A percentile compares a stretch with the other conserved stretches of the same genome.
Evolutionary conservation across 2,113 vertebrate genomes (phyloP).

Genomic region (Planiliza haematocheilus): DNA sequence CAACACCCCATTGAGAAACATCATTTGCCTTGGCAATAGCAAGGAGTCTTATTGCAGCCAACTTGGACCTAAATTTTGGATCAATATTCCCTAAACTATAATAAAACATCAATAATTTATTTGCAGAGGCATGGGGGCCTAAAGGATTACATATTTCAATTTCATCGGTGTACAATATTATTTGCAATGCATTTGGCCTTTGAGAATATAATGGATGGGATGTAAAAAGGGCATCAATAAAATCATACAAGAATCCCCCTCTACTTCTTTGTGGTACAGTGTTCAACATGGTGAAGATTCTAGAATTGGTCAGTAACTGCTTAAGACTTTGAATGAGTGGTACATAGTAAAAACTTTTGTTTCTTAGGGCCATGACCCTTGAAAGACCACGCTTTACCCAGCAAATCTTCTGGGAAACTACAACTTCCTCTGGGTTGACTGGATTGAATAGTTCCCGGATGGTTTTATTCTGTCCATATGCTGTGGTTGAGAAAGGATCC

Average conservation of each 20-base stretch:
- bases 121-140: neutral
- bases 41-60: conserved; percentile 22
- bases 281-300: conserved; percentile 24
- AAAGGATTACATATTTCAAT: conserved; percentile 41
- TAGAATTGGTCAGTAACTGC: conserved; percentile 21
- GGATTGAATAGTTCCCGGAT: conserved; percentile 7
- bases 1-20: conserved; percentile 11
- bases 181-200: conserved; percentile 19
- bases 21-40: conserved; percentile 14
- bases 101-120: conserved; percentile 25
- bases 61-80: conserved; percentile 8
- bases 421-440: conserved; percentile 13
- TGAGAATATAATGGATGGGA: conserved; percentile 20
- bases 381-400: neutral
- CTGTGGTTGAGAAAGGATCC: conserved; percentile 1
- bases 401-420: conserved; percentile 12
- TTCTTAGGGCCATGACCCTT: conserved; percentile 10
- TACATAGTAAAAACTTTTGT: conserved; percentile 25
- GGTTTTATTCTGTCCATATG: conserved; percentile 1
- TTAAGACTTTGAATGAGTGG: conserved; percentile 23
- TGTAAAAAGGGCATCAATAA: conserved; percentile 29
- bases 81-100: conserved; percentile 25
- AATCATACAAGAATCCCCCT: conserved; percentile 30
- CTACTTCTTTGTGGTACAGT: conserved; percentile 13
- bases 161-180: conserved; percentile 25